phyloP scores from a whole-genome alignment of 1,140 invertebrate species.

The Atta cephalotes region DNA sequence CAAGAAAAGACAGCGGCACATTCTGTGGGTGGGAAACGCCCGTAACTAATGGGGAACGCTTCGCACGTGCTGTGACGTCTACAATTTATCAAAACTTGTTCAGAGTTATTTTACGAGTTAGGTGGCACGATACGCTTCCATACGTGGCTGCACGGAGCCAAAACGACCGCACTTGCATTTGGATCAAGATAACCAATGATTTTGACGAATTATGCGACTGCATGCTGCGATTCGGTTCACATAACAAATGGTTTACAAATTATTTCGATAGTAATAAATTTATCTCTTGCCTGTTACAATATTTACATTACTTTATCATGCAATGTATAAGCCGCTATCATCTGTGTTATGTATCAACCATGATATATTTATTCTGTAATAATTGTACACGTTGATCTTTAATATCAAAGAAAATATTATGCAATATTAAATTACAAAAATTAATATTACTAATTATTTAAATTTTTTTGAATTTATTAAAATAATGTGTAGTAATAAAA shows the following conservation, averaged over 20 bases:
- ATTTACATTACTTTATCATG: slow-evolving; percentile 11
- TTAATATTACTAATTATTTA: not conserved
- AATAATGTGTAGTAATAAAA: not conserved
- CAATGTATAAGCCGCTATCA: slow-evolving; percentile 3
- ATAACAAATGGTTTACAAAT: slow-evolving; percentile 44
- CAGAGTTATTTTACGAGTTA: slow-evolving; percentile 76
- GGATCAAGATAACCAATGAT: slow-evolving; percentile 60
- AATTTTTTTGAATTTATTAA: not conserved
- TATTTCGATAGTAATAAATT: slow-evolving; percentile 52
- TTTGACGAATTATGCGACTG: slow-evolving; percentile 55
- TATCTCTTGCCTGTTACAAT: not conserved
- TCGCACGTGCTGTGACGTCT: slow-evolving; percentile 75
- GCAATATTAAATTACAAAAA: not conserved
- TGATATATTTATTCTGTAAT: not conserved
- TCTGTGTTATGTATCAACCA: not conserved
- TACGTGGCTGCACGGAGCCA: slow-evolving; percentile 42
- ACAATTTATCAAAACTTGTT: slow-evolving; percentile 77
- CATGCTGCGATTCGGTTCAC: slow-evolving; percentile 32
- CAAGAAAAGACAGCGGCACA: slow-evolving; percentile 73
- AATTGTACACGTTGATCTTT: not conserved
- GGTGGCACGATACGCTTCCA: slow-evolving; percentile 69
- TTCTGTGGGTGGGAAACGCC: slow-evolving; percentile 66
- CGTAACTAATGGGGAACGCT: slow-evolving; percentile 75
- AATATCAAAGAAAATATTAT: not conserved
- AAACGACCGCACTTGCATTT: slow-evolving; percentile 57